Percentiles rank a stretch among this genome's conserved stretches.
These are phyloP conservation scores for Mercenaria mercenaria DNA, from an alignment of 1,140 invertebrate genomes.

Conservation along the genomic window DNA sequence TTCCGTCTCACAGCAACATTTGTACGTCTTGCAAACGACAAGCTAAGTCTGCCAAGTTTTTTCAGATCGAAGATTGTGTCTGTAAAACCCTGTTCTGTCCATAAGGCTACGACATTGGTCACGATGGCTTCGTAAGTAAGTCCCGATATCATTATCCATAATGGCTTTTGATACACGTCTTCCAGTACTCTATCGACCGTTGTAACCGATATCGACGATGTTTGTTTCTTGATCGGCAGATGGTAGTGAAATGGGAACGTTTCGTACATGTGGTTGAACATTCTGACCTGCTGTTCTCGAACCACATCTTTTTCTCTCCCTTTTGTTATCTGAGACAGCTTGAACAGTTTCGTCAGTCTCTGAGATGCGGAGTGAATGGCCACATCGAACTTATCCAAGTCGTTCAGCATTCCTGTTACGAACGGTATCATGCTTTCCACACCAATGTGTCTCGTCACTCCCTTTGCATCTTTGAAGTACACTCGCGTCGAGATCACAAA, in stretches of 20 bases:
- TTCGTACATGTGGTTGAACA: background rate
- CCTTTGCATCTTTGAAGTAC: conserved; percentile 25
- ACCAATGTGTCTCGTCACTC: conserved; percentile 3
- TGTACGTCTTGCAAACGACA: background rate
- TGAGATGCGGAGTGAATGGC: background rate
- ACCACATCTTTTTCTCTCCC: conserved; percentile 16
- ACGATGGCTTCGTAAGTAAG: conserved; percentile 3
- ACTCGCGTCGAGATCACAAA: background rate
- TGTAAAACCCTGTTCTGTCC: background rate
- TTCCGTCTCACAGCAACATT: background rate
- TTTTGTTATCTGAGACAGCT: background rate
- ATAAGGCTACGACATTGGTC: conserved; percentile 15
- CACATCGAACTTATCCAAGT: background rate
- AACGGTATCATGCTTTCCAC: background rate
- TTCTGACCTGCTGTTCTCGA: background rate
- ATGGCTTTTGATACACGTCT: background rate
- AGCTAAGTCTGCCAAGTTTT: background rate
- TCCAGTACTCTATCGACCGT: background rate
- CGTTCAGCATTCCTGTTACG: background rate
- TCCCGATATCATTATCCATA: conserved; percentile 7
- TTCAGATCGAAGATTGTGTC: background rate
- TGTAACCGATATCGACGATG: background rate
- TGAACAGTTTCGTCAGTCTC: conserved; percentile 11
- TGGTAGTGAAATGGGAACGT: conserved; percentile 7
- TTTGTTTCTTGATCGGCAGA: background rate